phyloP scores from a whole-genome alignment of 2,797 vertebrate species.

The Urosaurus nigricauda region DNA sequence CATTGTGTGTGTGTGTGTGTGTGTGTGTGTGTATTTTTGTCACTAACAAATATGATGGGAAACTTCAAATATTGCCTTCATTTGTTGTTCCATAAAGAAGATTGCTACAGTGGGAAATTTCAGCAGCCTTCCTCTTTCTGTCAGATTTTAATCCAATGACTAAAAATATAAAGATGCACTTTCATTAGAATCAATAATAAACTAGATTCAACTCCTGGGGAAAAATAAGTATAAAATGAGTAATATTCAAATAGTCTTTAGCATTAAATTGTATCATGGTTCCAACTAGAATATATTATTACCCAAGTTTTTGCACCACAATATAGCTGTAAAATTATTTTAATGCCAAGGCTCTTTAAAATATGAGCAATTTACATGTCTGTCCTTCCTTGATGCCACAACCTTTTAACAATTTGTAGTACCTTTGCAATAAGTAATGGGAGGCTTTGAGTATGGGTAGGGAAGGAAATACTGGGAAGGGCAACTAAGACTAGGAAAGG shows the following conservation, averaged over 20 bases:
- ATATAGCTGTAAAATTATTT: not conserved
- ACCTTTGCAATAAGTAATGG: not conserved
- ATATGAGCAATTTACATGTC: not conserved
- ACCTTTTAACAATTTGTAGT: not conserved
- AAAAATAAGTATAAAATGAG: not conserved
- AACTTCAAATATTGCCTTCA: not conserved
- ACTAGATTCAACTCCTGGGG: not conserved
- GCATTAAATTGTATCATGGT: not conserved
- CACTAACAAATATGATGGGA: not conserved
- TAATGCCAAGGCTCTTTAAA: not conserved
- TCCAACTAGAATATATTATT: not conserved
- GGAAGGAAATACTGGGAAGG: no score
- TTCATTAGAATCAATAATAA: not conserved
- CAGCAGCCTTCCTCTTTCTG: not conserved
- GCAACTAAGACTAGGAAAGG: no score
- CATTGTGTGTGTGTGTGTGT: no score
- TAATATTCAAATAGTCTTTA: not conserved
- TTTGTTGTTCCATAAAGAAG: not conserved
- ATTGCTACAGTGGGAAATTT: not conserved
- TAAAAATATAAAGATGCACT: not conserved
- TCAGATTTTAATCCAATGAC: constrained; percentile 3
- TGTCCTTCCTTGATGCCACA: not conserved
- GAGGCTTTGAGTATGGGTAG: not conserved
- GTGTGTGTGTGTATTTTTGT: no score
- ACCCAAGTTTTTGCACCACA: not conserved